These are phyloP conservation scores for Zootermopsis nevadensis DNA, from an alignment of 2,888 invertebrate species.

Conservation along the genomic window DNA sequence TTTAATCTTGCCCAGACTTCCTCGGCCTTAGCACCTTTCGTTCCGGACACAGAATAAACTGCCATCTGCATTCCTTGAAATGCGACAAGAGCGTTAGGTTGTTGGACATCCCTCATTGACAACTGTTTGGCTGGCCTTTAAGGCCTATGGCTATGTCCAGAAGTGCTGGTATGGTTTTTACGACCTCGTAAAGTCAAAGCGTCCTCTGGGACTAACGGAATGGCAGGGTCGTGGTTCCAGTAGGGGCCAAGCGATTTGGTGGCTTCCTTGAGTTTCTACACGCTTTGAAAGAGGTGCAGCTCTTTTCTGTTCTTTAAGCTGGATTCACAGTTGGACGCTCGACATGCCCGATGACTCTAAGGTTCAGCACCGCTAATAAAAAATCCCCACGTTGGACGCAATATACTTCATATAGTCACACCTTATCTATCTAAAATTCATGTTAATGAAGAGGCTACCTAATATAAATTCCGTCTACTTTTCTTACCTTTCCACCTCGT, in stretches of 20 bases:
- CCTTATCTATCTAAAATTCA: too few relatives aligned
- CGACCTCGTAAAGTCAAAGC: constrained; percentile 29
- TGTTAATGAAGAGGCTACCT: too few relatives aligned
- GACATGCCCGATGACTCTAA: neutral
- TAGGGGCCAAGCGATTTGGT: neutral
- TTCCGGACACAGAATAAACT: too few relatives aligned
- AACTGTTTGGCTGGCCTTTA: neutral
- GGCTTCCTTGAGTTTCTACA: neutral
- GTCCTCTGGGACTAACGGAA: neutral
- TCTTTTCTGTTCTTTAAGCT: neutral
- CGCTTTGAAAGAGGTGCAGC: neutral
- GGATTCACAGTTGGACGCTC: neutral
- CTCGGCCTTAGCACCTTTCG: too few relatives aligned
- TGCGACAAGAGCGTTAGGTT: too few relatives aligned
- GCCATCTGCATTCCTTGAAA: too few relatives aligned
- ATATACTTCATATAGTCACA: too few relatives aligned
- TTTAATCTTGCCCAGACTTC: too few relatives aligned
- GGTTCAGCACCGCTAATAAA: too few relatives aligned
- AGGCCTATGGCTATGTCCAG: neutral
- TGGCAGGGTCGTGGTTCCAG: neutral
- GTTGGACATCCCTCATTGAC: constrained; percentile 30
- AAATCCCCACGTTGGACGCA: too few relatives aligned
- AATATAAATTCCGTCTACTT: too few relatives aligned
- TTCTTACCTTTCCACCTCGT: too few relatives aligned
- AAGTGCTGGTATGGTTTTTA: neutral